Evolutionary conservation across 1,140 invertebrate species (phyloP), one percentile per base, ranked within the genome.

Genomic region (Camponotus pennsylvanicus): DNA sequence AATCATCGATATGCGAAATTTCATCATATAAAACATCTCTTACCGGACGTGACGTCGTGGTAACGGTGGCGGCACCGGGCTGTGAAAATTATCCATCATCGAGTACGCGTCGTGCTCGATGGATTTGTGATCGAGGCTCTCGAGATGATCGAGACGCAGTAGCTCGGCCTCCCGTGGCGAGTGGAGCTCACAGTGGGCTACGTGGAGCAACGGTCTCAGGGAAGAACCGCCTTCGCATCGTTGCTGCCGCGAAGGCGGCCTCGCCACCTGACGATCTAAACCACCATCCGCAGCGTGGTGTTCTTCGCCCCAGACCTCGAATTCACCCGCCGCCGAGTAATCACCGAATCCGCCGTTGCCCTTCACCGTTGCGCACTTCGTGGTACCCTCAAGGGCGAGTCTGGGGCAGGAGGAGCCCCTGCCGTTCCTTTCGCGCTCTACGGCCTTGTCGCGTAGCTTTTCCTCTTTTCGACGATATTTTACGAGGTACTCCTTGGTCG

Each of bases 31-130:
- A 90, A 49, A 78, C 2, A 73, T 80, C 21, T 82, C 94, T 95
- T 92, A 95, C 95, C 95, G 94, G 73, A 94, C 94, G 76, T 95
- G 95, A 40, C 95, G 92, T 73, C 95, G 88, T 5, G 95, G 95
- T 18, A 95, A 82, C 34, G 95, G 95, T 13, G 94, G 94, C 21
- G 95, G 95, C 15, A 95, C 94, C 18, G 94, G 94, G 71, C 92
- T 95, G 89, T 95, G 94, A 91, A 94, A 95, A 89, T 95, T 95
- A 91, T 95, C 94, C 95, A 95, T 95, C 91, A 94, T 94, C 55
- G 94, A 93, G 79, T 95, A 95, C 7, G 93, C 83, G 89, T 94
- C 93, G 57, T 93, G 92, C 15, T 95, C 93, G 66, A 88, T 86
- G 57, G 91, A 92, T 85, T 95, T 94, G 75, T 93, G 91, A 69